A percentile compares a stretch with the other conserved stretches of the same genome.
Conservation (phyloP, 2,113 vertebrate species). For the Emydocephalus ijimae region DNA sequence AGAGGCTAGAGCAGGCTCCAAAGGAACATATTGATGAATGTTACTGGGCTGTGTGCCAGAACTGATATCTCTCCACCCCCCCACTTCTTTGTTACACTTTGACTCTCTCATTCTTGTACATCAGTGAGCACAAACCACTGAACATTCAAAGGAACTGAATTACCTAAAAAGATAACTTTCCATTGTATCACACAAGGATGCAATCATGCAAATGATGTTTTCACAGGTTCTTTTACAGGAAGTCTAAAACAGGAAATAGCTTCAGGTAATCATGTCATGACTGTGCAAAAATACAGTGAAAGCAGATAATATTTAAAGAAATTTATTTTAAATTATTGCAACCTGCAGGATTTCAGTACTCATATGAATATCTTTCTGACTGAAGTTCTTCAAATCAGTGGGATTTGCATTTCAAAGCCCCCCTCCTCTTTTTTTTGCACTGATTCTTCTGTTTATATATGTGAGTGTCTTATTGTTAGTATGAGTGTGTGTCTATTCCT, state of each 20-base stretch:
- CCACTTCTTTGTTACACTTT: background rate
- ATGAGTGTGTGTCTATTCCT: background rate
- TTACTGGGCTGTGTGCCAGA: background rate
- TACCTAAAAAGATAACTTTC: slow-evolving; percentile 25
- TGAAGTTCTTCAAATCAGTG: background rate
- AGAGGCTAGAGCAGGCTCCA: slow-evolving; percentile 24
- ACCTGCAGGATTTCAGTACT: slow-evolving; percentile 9
- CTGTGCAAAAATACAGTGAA: slow-evolving; percentile 21
- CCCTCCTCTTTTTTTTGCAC: background rate
- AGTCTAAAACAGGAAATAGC: slow-evolving; percentile 27
- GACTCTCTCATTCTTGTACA: slow-evolving; percentile 32
- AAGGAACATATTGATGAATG: slow-evolving; percentile 27
- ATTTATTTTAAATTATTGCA: slow-evolving; percentile 21
- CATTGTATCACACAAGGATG: slow-evolving; percentile 24
- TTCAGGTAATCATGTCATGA: background rate
- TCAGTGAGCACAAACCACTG: slow-evolving; percentile 27
- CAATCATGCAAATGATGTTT: slow-evolving; percentile 13
- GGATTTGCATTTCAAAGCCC: background rate
- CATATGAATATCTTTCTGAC: slow-evolving; percentile 7
- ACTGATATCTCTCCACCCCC: slow-evolving; percentile 18
- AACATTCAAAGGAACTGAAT: slow-evolving; percentile 44
- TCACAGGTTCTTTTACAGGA: slow-evolving; percentile 41
- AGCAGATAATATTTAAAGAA: background rate
- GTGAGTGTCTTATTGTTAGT: background rate
- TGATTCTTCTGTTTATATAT: background rate